Conservation (phyloP, 2,797 vertebrate species). For the Rhinoraja longicauda region DNA sequence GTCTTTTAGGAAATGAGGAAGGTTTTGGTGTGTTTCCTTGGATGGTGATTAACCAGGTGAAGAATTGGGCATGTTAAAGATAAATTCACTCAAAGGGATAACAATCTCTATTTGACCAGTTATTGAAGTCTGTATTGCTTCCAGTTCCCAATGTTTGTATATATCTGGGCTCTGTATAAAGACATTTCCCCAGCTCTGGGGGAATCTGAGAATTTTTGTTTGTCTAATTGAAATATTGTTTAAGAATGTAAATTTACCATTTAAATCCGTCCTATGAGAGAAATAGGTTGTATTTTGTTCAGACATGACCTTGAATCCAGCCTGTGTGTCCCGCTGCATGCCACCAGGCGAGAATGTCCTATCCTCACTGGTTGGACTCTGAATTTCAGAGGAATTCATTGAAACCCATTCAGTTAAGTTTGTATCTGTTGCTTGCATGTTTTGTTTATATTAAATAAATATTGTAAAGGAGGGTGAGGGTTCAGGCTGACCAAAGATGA, state of each 20-base stretch:
- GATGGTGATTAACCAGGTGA: not conserved
- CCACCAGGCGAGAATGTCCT: no score
- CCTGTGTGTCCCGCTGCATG: not conserved
- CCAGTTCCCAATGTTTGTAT: not conserved
- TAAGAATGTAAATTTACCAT: not conserved
- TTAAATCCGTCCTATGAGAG: not conserved
- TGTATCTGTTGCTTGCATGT: not conserved
- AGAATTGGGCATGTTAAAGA: not conserved
- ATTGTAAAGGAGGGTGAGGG: not conserved
- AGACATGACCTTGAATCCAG: not conserved
- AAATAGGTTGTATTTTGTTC: not conserved
- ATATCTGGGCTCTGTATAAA: not conserved
- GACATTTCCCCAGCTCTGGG: no score
- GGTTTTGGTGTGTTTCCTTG: not conserved
- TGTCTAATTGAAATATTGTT: not conserved
- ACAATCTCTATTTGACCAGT: not conserved
- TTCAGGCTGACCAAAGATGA: conserved; percentile 19
- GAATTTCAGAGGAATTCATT: not conserved
- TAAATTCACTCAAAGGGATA: not conserved
- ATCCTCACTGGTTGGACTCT: not conserved
- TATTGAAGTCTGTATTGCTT: not conserved
- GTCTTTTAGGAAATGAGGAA: not conserved
- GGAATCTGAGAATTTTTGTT: not conserved
- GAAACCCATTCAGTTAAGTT: not conserved
- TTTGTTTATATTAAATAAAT: not conserved